Conservation (phyloP, 2,113 vertebrate genomes). For the Gnathonemus longibarbis region DNA sequence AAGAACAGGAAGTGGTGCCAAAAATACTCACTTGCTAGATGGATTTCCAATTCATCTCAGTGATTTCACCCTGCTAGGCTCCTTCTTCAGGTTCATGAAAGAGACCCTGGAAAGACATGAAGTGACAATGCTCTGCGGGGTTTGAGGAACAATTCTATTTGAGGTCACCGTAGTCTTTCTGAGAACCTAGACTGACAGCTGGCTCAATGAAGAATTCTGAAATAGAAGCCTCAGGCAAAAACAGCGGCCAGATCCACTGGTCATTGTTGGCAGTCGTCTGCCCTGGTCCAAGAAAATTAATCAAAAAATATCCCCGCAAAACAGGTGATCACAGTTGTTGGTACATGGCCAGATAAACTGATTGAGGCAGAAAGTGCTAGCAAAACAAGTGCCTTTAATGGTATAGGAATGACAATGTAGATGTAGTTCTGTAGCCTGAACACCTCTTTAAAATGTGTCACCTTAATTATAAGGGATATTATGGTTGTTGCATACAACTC, state of each 20-base stretch:
- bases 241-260: neutral
- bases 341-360: neutral
- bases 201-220: neutral
- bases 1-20: slow-evolving; percentile 29
- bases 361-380: neutral
- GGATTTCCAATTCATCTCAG: slow-evolving; percentile 25
- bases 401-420: neutral
- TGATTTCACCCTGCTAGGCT: slow-evolving; percentile 19
- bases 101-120: neutral
- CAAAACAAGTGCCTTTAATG: neutral
- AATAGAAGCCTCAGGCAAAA: neutral
- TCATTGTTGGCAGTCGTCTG: neutral
- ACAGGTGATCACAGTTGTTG: neutral
- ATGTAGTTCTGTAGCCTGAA: neutral
- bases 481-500: neutral
- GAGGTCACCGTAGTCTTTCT: neutral
- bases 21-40: slow-evolving; percentile 31
- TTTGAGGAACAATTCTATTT: neutral
- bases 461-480: neutral
- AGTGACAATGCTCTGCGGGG: neutral
- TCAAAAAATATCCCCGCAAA: neutral
- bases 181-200: neutral
- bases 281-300: neutral
- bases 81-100: slow-evolving; percentile 31
- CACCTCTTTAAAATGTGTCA: neutral